These are phyloP conservation scores for Mythimna impura DNA, from an alignment of 2,888 invertebrate species.

Conservation along the genomic window DNA sequence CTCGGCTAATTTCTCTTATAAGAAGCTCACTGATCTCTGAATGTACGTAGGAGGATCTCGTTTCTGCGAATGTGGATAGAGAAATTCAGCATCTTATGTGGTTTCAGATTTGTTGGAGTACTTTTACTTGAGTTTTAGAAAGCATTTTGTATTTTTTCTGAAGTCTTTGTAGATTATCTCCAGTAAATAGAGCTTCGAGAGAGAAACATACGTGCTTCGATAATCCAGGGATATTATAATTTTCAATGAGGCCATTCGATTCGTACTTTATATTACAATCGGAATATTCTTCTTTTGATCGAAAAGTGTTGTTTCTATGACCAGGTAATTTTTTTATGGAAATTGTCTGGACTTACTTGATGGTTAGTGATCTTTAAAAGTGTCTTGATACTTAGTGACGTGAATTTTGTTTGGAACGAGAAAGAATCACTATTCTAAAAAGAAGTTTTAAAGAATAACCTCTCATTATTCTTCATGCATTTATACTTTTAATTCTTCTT, in stretches of 20 bases:
- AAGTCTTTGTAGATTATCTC: not conserved
- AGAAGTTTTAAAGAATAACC: not conserved
- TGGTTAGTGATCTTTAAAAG: not conserved
- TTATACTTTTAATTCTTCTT: no score
- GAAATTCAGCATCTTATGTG: constrained; percentile 6
- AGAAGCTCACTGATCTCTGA: constrained; percentile 55
- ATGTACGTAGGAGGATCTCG: constrained; percentile 15
- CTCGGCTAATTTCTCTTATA: constrained; percentile 79
- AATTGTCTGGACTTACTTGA: not conserved
- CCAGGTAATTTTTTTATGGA: not conserved
- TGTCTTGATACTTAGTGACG: no score
- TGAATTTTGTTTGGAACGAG: not conserved
- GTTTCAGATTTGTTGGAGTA: not conserved
- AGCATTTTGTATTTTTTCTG: not conserved
- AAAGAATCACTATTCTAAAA: not conserved
- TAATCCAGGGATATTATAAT: constrained; percentile 6
- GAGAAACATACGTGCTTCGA: not conserved
- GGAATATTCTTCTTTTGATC: not conserved
- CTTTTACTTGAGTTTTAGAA: constrained; percentile 1
- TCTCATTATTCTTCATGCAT: not conserved
- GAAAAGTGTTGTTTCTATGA: not conserved
- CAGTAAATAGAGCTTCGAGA: not conserved
- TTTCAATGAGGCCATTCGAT: not conserved
- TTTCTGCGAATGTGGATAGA: constrained; percentile 37
- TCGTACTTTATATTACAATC: not conserved